phyloP scores from a whole-genome alignment of 2,797 vertebrate genomes.

The Amblyraja radiata region DNA sequence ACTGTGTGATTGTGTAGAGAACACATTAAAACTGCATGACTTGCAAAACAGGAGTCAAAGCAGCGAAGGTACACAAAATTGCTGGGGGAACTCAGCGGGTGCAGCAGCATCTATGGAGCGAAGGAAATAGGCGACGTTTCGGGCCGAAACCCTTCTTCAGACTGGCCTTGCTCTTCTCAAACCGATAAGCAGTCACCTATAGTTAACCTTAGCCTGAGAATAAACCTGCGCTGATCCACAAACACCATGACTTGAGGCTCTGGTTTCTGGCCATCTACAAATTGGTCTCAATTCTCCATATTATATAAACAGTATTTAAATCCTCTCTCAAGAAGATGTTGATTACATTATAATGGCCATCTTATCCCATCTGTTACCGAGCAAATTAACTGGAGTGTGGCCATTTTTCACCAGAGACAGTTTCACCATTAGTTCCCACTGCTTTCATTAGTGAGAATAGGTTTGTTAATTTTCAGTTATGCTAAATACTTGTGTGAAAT shows the following conservation, averaged over 20 bases:
- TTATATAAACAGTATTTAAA: not conserved
- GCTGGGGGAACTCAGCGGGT: too few species aligned
- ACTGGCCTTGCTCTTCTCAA: not conserved
- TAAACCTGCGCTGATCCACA: not conserved
- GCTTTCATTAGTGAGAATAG: slow-evolving; percentile 11
- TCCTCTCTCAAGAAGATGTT: slow-evolving; percentile 9
- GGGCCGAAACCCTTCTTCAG: too few species aligned
- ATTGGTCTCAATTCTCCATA: not conserved
- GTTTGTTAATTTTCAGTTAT: slow-evolving; percentile 29
- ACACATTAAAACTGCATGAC: not conserved
- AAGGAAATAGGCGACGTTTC: too few species aligned
- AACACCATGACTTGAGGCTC: not conserved
- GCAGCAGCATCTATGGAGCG: too few species aligned
- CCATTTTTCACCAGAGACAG: not conserved
- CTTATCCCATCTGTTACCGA: slow-evolving; percentile 20
- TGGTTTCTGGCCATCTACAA: not conserved
- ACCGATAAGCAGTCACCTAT: not conserved
- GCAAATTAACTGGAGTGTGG: slow-evolving; percentile 21
- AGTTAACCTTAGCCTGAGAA: not conserved
- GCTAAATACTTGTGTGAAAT: not conserved
- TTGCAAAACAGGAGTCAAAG: not conserved
- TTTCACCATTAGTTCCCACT: slow-evolving; percentile 10
- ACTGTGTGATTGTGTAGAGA: not conserved
- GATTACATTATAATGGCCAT: slow-evolving; percentile 7
- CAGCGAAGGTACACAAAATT: too few species aligned